Evolutionary conservation across 2,113 vertebrate species (phyloP), one percentile per base, ranked within the genome.

Genomic region (Pavo muticus): DNA sequence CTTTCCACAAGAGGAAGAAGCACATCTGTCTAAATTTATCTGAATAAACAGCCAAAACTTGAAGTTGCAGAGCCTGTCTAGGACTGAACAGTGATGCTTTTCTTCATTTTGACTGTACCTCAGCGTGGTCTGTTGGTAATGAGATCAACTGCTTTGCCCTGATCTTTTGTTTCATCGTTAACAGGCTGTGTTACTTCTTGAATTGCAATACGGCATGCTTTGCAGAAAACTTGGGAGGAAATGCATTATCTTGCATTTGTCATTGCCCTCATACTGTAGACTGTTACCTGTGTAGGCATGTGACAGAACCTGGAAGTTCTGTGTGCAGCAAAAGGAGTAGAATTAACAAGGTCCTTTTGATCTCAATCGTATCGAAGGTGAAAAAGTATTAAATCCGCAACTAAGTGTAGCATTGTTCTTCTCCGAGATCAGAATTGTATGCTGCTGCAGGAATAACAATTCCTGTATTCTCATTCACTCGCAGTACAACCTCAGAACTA

Each of bases 311-410:
- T 78, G 45, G 11, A 72, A 80, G 44, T 57, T 83, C 39, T 19
- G 23, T 50, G 77, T 81, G 85, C 76, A 57, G 42, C 32, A 60
- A 54, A 67, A 87, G 69, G n/a, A 81, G 52, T n/a, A 78, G 90
- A 84, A 81, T 77, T 93, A 94, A 39, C 52, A 42, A 60, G 35
- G 47, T 88, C 16, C 88, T 77, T 73, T 35, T 72, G 37, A 78
- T 40, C 90, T 84, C 45, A 87, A 70, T 89, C 71, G 71, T 71
- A 93, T 90, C 90, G 94, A 88, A 83, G 63, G 79, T 93, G 84
- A 85, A 93, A 89, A 87, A 75, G 76, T 85, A 90, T 23, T 88
- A 83, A 81, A 88, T 69, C 59, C 88, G 45, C 69, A 47, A 61
- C 65, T 88, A 89, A 91, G 74, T 80, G 76, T 75, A 74, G 35